Evolutionary conservation across 2,113 vertebrate species (phyloP), one percentile per base, ranked within the genome.

Genomic region (Semicossyphus pulcher): DNA sequence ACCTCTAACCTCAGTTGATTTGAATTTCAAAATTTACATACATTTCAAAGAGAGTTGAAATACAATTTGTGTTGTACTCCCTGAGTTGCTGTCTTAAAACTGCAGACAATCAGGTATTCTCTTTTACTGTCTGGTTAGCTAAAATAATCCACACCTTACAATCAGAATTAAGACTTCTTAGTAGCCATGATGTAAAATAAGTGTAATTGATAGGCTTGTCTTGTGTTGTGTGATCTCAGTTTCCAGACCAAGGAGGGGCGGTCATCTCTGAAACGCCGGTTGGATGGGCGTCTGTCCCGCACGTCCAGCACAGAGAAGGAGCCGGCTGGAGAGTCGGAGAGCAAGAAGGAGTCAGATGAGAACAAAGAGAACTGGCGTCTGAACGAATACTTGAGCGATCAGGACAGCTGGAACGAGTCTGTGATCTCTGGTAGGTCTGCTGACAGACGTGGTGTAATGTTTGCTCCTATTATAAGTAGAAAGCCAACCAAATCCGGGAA

Each of bases 331-430:
- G 92, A 93, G 6, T 77, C 90, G 0, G 96, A 96, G 80, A 90
- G 87, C 88, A 96, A 93, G 26, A 95, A 95, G 62, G 94, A 95
- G 71, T 95, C 93, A 0, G 97, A 98, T 26, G 97, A 99, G 92
- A 97, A 99, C 93, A 99, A 99, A 90, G 97, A 99, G 90, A 99
- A 99, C 89, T 76, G 97, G 92, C 91, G 95, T 10, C 81, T 95
- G 90, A 94, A 93, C 18, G 91, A 96, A 0, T 97, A 94, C 64
- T 90, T 95, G 88, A 93, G 86, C 8, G 96, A 98, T 21, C 96
- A 95, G 71, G 97, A 98, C 78, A 95, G 93, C 70, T 94, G 97
- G 92, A 96, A 99, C 0, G 95, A 96, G 71, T 98, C 97, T 1
- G 76, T 98, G 76, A 97, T 97, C 93, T 97, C 97, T 20, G 97